Evolutionary conservation across 2,888 invertebrate species (phyloP), one percentile per base, ranked within the genome.

Genomic region (Nineta flava): DNA sequence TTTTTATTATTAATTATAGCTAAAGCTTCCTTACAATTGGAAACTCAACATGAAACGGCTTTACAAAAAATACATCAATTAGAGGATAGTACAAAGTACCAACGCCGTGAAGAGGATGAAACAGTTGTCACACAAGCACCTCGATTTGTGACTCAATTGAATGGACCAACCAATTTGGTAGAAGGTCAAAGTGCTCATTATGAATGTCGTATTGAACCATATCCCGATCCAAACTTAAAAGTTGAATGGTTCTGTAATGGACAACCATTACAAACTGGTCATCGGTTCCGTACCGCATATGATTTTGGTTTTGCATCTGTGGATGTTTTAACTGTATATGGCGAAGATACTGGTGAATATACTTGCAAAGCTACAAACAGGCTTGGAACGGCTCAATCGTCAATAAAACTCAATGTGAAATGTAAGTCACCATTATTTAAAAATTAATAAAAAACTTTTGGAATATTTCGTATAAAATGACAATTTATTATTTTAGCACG

Each of bases 231-330:
- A 5, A 82, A 82, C 55, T 78, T 93, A 64, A 86, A 88, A 61
- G 87, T 92, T 0, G 91, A 91, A 67, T 93, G 92, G 92, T 84
- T 87, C 71, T 91, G 91, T 61, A 92, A 96, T 65, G 92, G 88
- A 46, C 82, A 91, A 65, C 87, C 92, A 43, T 69, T 92, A 46
- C 83, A 82, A 59, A 85, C 84, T 53, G 90, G 90, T 50, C 93
- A 94, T 63, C 80, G 95, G 53, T 92, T 90, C 73, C 81, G 92
- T 61, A 94, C 94, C 46, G 85, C 92, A 46, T 90, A 87, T 61
- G 96, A 97, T 65, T 97, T 99, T 65, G 97, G 97, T 44, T 96
- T 94, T 67, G 93, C 94, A 51, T 88, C 96, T 48, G 75, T 99
- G 54, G 97, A 99, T 65, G 87, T 99, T 53, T 74, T 94, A 26